Evolutionary conservation across 2,888 invertebrate species (phyloP).

Genomic region (Sphecodes monilicornis): DNA sequence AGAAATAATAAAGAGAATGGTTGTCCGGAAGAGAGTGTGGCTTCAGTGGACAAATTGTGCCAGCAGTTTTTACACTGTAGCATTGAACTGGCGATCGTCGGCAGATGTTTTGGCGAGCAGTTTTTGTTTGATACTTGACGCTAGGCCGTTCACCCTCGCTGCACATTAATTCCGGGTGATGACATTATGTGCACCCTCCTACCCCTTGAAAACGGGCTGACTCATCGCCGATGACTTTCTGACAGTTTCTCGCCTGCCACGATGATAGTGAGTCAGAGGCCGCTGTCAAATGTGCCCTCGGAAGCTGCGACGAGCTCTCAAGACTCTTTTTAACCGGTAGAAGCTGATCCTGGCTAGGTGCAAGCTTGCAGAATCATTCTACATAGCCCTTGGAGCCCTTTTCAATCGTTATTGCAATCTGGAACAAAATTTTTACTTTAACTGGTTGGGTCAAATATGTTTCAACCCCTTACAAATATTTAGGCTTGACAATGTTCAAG

Average conservation of each 20-base stretch:
- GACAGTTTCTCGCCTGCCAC: slow-evolving; percentile 50
- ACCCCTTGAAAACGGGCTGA: slow-evolving; percentile 46
- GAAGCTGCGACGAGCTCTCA: neutral
- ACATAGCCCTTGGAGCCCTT: neutral
- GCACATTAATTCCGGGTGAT: slow-evolving; percentile 20
- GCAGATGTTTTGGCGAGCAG: slow-evolving; percentile 12
- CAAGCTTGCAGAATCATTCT: neutral
- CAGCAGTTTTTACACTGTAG: neutral
- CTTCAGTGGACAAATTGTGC: neutral
- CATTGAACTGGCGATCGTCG: neutral
- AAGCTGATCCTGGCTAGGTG: neutral
- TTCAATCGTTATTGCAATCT: neutral
- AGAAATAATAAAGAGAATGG: neutral
- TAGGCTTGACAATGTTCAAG: too few species aligned
- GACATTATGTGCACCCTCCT: slow-evolving; percentile 9
- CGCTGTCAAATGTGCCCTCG: neutral
- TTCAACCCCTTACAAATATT: neutral
- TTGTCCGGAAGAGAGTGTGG: neutral
- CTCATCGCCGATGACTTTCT: slow-evolving; percentile 49
- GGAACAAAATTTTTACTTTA: neutral
- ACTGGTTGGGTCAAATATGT: neutral
- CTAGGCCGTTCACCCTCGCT: slow-evolving; percentile 11
- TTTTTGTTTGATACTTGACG: neutral
- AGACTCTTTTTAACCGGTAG: neutral
- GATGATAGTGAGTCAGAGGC: slow-evolving; percentile 14